phyloP scores from a whole-genome alignment of 1,140 invertebrate genomes.

The Leptopilina boulardi region DNA sequence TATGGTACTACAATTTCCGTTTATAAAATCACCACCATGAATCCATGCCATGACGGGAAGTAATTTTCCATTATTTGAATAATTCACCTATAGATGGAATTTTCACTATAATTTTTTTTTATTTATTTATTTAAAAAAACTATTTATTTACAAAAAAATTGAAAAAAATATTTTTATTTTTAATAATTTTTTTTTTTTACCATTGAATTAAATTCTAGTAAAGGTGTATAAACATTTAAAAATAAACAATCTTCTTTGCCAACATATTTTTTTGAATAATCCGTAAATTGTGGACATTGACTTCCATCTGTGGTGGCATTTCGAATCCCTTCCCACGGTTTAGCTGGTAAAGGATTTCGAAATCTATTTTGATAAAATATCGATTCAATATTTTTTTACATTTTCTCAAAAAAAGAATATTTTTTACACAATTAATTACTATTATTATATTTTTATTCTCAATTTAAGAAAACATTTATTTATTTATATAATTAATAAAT shows the following conservation, averaged over 20 bases:
- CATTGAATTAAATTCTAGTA: not conserved
- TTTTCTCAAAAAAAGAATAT: no score
- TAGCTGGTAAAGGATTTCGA: not conserved
- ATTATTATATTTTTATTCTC: no score
- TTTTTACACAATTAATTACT: no score
- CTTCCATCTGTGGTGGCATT: not conserved
- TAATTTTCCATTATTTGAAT: constrained; percentile 14
- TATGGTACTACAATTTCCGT: constrained; percentile 44
- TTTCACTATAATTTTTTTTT: not conserved
- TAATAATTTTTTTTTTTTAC: not conserved
- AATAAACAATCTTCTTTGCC: constrained; percentile 15
- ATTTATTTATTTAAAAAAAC: not conserved
- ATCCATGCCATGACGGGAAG: constrained; percentile 63
- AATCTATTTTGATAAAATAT: constrained; percentile 19
- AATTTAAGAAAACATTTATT: no score
- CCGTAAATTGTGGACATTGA: not conserved
- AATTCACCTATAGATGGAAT: not conserved
- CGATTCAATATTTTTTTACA: no score
- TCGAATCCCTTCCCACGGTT: constrained; percentile 10
- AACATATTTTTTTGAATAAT: not conserved
- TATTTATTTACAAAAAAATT: not conserved
- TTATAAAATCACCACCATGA: constrained; percentile 74
- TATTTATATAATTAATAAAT: no score
- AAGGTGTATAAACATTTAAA: constrained; percentile 19
- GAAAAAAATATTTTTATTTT: not conserved